Percentiles rank a stretch among this genome's conserved stretches.
Evolutionary conservation across 1,140 invertebrate species (phyloP).

Genomic region (Drosophila chauvacae): DNA sequence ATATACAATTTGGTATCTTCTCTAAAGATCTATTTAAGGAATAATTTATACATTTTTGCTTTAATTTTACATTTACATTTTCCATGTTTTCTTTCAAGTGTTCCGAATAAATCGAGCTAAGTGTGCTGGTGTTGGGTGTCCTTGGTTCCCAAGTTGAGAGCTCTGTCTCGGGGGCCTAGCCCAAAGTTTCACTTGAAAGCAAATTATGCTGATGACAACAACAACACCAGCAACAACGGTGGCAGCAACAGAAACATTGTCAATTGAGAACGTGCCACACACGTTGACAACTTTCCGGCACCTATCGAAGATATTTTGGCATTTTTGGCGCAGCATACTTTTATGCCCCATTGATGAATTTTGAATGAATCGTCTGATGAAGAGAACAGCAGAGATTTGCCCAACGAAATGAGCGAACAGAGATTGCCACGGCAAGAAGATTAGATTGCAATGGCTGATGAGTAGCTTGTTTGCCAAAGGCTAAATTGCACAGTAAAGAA

Average conservation of each 20-base stretch:
- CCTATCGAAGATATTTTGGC: constrained; percentile 35
- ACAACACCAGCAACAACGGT: constrained; percentile 13
- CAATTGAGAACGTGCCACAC: constrained; percentile 46
- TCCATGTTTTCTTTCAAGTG: not conserved
- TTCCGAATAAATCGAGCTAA: constrained; percentile 28
- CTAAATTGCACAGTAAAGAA: not conserved
- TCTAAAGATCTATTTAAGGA: not conserved
- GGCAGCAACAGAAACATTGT: constrained; percentile 24
- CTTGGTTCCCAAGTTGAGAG: constrained; percentile 15
- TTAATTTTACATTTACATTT: not conserved
- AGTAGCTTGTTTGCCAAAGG: constrained; percentile 1
- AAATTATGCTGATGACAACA: constrained; percentile 52
- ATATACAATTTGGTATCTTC: not conserved
- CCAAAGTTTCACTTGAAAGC: constrained; percentile 43
- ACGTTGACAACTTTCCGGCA: constrained; percentile 28
- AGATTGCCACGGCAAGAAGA: constrained; percentile 4
- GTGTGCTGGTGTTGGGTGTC: constrained; percentile 8
- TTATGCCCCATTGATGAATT: constrained; percentile 45
- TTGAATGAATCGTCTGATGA: constrained; percentile 44
- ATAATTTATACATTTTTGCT: not conserved
- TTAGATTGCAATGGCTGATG: constrained; percentile 16
- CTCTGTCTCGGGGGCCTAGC: constrained; percentile 13
- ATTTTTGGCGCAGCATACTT: constrained; percentile 32
- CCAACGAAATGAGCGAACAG: constrained; percentile 14
- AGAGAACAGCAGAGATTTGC: constrained; percentile 30